Evolutionary conservation across 2,113 vertebrate genomes (phyloP).

Genomic region (Mandrillus leucophaeus): DNA sequence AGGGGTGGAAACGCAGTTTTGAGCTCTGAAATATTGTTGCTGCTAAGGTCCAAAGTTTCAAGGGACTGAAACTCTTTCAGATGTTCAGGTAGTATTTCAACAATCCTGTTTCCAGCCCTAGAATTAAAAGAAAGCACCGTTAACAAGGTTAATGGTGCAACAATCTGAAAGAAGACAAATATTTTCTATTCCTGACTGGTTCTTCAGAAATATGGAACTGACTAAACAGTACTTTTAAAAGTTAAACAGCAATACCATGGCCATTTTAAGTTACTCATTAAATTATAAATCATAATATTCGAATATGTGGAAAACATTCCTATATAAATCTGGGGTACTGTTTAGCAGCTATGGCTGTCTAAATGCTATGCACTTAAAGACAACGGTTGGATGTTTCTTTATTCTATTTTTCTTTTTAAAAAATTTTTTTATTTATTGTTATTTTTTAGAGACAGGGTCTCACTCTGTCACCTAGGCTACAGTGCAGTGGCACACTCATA

Average conservation of each 20-base stretch:
- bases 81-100: slow-evolving; percentile 86
- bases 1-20: slow-evolving; percentile 89
- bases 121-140: slow-evolving; percentile 78
- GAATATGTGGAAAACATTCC: background rate
- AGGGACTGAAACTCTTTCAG: slow-evolving; percentile 88
- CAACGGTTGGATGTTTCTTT: background rate
- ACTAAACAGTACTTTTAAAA: background rate
- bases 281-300: background rate
- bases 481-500: too few relatives aligned
- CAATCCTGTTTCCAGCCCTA: slow-evolving; percentile 95
- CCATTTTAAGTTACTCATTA: background rate
- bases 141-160: background rate
- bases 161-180: background rate
- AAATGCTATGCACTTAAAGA: background rate
- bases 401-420: background rate
- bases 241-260: background rate
- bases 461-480: too few relatives aligned
- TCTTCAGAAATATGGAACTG: background rate
- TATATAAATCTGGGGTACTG: background rate
- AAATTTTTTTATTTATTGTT: too few relatives aligned
- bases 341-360: background rate
- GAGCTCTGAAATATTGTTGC: slow-evolving; percentile 92
- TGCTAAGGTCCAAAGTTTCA: slow-evolving; percentile 95
- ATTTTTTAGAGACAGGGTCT: too few relatives aligned
- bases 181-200: background rate